Base-by-base conservation (phyloP, 2,888 invertebrate genomes). In the Microctonus hyperodae region DNA sequence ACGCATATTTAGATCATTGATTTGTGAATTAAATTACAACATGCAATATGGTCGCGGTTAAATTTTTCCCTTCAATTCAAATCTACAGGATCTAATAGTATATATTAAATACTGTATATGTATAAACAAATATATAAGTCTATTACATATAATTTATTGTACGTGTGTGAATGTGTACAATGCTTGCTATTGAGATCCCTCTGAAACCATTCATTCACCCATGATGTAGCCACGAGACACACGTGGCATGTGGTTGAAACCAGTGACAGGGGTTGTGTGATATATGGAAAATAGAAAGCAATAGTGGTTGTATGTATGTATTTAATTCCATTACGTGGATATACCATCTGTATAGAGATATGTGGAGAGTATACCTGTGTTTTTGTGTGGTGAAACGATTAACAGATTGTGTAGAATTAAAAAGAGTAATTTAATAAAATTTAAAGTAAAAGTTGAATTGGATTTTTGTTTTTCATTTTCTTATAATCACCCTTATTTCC, bases 311-410 rank as follows among this genome's bases (percentile, higher is more conserved):
- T 44, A n/a, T 44, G 16, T 64, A 69, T 68, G n/a, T n/a, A n/a
- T n/a, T 70, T 70, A 70, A 71, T 71, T 71, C 63, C 70, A 70
- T 71, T 67, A 68, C 67, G 64, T 55, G 40, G 13, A 40, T 33
- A n/a, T n/a, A n/a, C n/a, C n/a, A n/a, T n/a, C n/a, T n/a, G n/a
- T n/a, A n/a, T 16, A 56, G 6, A 53, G 13, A 13, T 51, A 51
- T 23, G n/a, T n/a, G n/a, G n/a, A n/a, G n/a, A n/a, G n/a, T n/a
- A n/a, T n/a, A n/a, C n/a, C n/a, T n/a, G n/a, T n/a, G 11, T 53
- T 4, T 53, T 25, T 25, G 23, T 28, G 6, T 28, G 53, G 37
- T n/a, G n/a, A 4, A 37, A 13, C n/a, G 37, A n/a, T 37, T 37
- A 37, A 4, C n/a, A 37, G 37, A 37, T n/a, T 37, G 37, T 1